Conservation (phyloP, 2,113 vertebrate genomes). For the Chaetorhynchus papuensis region DNA sequence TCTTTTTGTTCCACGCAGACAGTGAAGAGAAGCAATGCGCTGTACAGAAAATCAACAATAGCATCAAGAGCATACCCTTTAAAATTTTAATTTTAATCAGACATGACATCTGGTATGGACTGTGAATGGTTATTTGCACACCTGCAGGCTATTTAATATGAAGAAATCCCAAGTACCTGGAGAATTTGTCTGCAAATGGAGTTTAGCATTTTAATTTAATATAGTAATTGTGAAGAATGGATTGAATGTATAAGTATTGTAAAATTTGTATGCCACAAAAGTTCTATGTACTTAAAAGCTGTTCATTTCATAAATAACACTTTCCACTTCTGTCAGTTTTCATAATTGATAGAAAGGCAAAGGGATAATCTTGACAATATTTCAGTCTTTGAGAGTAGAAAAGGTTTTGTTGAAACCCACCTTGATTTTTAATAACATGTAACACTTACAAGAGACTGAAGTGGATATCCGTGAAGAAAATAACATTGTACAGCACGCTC, state of each 20-base stretch:
- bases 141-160: conserved; percentile 21
- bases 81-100: conserved; percentile 53
- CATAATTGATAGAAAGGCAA: neutral
- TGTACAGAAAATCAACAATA: neutral
- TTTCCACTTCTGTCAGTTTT: conserved; percentile 2
- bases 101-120: conserved; percentile 36
- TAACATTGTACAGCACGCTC: neutral
- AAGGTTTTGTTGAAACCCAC: neutral
- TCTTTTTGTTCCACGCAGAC: neutral
- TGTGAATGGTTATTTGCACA: conserved; percentile 38
- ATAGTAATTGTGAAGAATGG: neutral
- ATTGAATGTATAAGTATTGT: neutral
- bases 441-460: neutral
- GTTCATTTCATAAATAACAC: neutral
- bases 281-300: neutral
- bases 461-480: neutral
- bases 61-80: neutral
- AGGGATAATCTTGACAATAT: neutral
- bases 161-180: neutral
- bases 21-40: neutral
- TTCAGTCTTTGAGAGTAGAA: neutral
- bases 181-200: conserved; percentile 38
- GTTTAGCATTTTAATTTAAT: conserved; percentile 30
- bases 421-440: neutral
- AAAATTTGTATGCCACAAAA: neutral